Percentiles rank a stretch among this genome's conserved stretches.
These are phyloP conservation scores for Mastigias papua DNA, from an alignment of 30 jellyfish, hydroid and myxozoan genomes.

Conservation along the genomic window DNA sequence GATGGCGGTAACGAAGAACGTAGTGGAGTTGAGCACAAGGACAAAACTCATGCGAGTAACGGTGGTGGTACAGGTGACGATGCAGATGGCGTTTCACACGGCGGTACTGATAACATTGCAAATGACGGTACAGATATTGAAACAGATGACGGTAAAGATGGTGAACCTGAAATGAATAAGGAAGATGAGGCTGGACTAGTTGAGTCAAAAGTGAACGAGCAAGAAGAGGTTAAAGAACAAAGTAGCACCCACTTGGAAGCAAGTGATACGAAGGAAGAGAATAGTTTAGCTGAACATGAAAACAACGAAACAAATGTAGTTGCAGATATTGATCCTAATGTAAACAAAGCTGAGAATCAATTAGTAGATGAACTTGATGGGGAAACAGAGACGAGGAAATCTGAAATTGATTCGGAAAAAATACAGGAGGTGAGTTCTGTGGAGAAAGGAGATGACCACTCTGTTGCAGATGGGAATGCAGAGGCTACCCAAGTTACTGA, in stretches of 20 bases:
- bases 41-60: too few species aligned
- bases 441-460: not conserved
- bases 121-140: not conserved
- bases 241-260: not conserved
- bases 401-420: constrained; percentile 4
- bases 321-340: not conserved
- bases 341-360: not conserved
- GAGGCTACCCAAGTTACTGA: constrained; percentile 4
- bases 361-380: constrained; percentile 11
- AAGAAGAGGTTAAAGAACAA: constrained; percentile 7
- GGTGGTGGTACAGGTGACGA: too few species aligned
- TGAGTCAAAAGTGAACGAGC: not conserved
- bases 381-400: constrained; percentile 3
- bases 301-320: not conserved
- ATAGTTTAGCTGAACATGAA: constrained; percentile 6
- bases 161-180: not conserved
- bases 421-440: not conserved
- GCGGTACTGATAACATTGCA: not conserved
- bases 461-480: not conserved
- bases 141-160: not conserved
- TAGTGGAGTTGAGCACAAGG: constrained; percentile 2
- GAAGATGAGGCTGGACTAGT: constrained; percentile 3
- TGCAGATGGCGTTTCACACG: too few species aligned
- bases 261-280: constrained; percentile 15
- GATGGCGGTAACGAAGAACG: constrained; percentile 20